These are phyloP conservation scores for Drosophila varians DNA, from an alignment of 1,140 invertebrate species.

Conservation along the genomic window DNA sequence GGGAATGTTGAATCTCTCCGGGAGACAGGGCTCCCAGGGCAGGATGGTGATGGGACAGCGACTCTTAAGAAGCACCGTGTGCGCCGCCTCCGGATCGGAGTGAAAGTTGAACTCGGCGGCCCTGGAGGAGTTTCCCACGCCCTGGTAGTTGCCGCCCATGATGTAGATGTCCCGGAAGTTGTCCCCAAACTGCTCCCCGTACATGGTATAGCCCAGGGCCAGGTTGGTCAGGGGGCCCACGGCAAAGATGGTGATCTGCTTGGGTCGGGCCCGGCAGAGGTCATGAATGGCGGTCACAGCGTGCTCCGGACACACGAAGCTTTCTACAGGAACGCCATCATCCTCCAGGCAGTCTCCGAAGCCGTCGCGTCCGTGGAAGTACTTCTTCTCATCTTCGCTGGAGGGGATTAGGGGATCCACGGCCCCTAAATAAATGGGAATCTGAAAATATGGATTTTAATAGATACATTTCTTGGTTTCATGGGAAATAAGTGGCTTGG, in stretches of 20 bases:
- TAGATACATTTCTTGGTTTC: neutral
- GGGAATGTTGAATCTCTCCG: slow-evolving; percentile 80
- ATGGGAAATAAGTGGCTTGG: too few relatives aligned
- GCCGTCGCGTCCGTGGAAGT: slow-evolving; percentile 86
- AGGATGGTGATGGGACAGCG: slow-evolving; percentile 86
- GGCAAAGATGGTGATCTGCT: slow-evolving; percentile 86
- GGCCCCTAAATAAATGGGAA: slow-evolving; percentile 88
- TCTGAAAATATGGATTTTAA: slow-evolving; percentile 79
- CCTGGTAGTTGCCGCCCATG: slow-evolving; percentile 91
- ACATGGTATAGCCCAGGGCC: slow-evolving; percentile 88
- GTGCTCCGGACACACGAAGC: slow-evolving; percentile 57
- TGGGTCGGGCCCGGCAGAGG: slow-evolving; percentile 81
- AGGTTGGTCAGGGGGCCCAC: slow-evolving; percentile 91
- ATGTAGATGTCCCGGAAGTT: slow-evolving; percentile 88
- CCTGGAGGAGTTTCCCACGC: slow-evolving; percentile 88
- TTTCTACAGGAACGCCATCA: slow-evolving; percentile 20
- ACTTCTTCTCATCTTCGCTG: slow-evolving; percentile 44
- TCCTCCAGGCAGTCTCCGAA: slow-evolving; percentile 86
- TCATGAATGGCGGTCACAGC: slow-evolving; percentile 84
- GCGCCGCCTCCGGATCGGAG: slow-evolving; percentile 90
- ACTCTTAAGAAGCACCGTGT: slow-evolving; percentile 86
- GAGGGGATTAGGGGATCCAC: slow-evolving; percentile 84
- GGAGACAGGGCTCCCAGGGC: slow-evolving; percentile 87
- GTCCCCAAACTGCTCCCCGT: slow-evolving; percentile 85
- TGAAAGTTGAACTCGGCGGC: slow-evolving; percentile 92